phyloP scores from a whole-genome alignment of 2,113 vertebrate genomes.

The Centrocercus urophasianus region DNA sequence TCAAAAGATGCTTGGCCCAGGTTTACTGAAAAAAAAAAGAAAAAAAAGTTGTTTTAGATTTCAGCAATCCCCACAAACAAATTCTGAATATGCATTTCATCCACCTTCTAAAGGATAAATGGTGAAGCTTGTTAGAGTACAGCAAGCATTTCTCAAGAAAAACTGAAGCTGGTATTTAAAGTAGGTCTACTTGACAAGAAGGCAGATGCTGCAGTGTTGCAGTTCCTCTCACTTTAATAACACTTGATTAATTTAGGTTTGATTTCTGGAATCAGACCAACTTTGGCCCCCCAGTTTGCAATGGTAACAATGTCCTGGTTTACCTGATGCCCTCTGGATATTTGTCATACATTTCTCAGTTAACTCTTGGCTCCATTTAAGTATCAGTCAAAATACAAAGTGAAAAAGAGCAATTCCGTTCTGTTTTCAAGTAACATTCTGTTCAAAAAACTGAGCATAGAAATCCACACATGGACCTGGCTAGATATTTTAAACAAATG shows the following conservation, averaged over 20 bases:
- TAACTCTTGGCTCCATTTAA: conserved; percentile 8
- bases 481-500: background rate
- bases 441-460: background rate
- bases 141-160: background rate
- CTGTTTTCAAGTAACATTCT: background rate
- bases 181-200: background rate
- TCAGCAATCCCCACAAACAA: background rate
- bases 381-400: background rate
- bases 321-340: background rate
- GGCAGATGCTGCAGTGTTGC: background rate
- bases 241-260: background rate
- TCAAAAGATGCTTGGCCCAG: conserved; percentile 97
- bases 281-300: background rate
- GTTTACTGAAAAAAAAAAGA: conserved; percentile 84
- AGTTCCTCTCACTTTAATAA: background rate
- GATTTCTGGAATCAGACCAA: conserved; percentile 4
- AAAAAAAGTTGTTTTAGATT: background rate
- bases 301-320: background rate
- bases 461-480: background rate
- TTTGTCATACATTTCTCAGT: background rate
- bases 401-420: background rate
- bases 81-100: background rate
- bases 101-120: background rate
- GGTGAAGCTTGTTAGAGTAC: background rate
- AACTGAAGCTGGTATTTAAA: background rate